Conservation (phyloP, 1,140 invertebrate species). For the Andricus grossulariae region DNA sequence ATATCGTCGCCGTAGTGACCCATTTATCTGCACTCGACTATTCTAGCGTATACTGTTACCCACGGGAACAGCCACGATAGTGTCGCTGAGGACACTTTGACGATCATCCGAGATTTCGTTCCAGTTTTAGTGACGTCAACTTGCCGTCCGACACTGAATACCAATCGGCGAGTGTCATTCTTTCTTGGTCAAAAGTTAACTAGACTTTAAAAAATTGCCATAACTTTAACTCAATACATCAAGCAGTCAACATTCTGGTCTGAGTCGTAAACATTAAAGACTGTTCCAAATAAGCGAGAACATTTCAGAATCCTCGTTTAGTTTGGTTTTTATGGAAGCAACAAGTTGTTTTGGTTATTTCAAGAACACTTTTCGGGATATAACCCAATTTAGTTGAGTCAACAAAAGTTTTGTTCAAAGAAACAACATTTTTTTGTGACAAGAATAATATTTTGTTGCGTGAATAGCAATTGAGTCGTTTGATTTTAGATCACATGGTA, state of each 20-base stretch:
- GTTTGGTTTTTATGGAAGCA: no score
- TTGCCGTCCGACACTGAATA: neutral
- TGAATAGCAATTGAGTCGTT: no score
- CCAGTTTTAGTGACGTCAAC: conserved; percentile 8
- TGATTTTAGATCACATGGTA: no score
- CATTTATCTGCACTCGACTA: conserved; percentile 45
- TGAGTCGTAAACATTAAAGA: no score
- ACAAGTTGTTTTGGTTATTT: no score
- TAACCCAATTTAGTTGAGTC: no score
- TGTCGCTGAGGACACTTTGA: conserved; percentile 4
- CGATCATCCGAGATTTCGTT: conserved; percentile 36
- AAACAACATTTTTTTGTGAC: no score
- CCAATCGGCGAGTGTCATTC: neutral
- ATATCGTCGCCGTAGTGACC: conserved; percentile 45
- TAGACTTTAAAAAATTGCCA: neutral
- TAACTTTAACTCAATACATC: neutral
- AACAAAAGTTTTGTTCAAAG: no score
- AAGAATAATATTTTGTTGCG: no score
- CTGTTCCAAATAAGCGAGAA: no score
- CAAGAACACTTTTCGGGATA: no score
- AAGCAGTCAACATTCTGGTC: neutral
- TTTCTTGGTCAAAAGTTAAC: neutral
- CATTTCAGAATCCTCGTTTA: no score
- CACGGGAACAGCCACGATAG: conserved; percentile 35
- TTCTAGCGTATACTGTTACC: conserved; percentile 35